Base-by-base conservation (phyloP, 1,140 invertebrate genomes). In the Tyrophagus putrescentiae region DNA sequence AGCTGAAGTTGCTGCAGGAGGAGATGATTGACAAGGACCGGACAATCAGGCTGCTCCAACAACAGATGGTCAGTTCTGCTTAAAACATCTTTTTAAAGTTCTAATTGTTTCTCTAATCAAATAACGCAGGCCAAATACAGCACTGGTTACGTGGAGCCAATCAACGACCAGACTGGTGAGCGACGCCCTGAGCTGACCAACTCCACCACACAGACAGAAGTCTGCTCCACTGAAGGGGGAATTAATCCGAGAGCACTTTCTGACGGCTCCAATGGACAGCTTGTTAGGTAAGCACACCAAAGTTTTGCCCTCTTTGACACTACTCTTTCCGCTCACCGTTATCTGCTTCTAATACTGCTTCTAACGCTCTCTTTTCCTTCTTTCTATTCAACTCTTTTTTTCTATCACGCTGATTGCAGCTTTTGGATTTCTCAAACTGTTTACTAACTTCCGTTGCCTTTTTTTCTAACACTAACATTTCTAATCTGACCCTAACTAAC, bases 21-120 rank as follows among this genome's bases (percentile, higher is more conserved):
- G 81, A 84, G 74, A 70, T 84, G 57, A 81, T 84, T 65, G 82
- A 85, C 70, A 78, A 78, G 67, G 82, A 84, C 68, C 74, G 78
- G 60, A 79, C 77, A 60, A 82, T 84, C 68, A 76, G 78, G 66
- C 68, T 77, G 64, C 73, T 84, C 64, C 80, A 82, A 69, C 78
- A 81, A 72, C 75, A 78, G 72, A 75, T 80, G 66, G 70, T 69
- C 6, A 42, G 41, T 42, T n/a, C n/a, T n/a, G n/a, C n/a, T n/a
- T n/a, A n/a, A n/a, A n/a, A n/a, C n/a, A n/a, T n/a, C n/a, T n/a
- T n/a, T n/a, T n/a, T n/a, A n/a, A n/a, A n/a, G n/a, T n/a, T n/a
- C n/a, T n/a, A n/a, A n/a, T n/a, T n/a, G n/a, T n/a, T n/a, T n/a
- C n/a, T n/a, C n/a, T n/a, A n/a, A n/a, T n/a, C n/a, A n/a, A n/a